These are phyloP conservation scores for Coenonympha glycerion DNA, from an alignment of 2,888 invertebrate genomes.

Conservation along the genomic window DNA sequence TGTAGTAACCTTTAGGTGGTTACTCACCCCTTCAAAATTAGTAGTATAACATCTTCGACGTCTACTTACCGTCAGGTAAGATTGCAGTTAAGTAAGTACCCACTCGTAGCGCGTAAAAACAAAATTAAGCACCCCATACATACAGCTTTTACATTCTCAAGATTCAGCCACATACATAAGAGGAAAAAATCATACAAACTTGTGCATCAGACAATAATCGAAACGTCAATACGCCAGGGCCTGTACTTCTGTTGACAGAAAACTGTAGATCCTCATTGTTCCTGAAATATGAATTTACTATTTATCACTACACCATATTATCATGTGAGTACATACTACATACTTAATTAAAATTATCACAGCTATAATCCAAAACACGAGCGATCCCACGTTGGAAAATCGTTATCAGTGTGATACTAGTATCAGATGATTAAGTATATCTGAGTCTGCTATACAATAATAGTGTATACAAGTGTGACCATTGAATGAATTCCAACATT, in stretches of 20 bases:
- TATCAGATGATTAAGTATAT: constrained; percentile 23
- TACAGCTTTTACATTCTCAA: no score
- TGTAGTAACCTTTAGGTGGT: no score
- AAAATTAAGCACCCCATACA: no score
- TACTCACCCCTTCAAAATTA: no score
- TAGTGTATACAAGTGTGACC: no score
- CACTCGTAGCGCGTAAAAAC: no score
- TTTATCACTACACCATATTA: background rate
- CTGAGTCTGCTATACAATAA: background rate
- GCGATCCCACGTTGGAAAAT: constrained; percentile 16
- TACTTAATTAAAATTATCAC: background rate
- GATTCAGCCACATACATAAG: no score
- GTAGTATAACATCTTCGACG: no score
- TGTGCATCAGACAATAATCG: constrained; percentile 56
- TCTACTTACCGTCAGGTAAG: no score
- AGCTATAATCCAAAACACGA: background rate
- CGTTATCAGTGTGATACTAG: constrained; percentile 25
- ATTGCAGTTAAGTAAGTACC: no score
- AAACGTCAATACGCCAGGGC: constrained; percentile 67
- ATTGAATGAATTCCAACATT: no score
- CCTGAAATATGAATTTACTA: constrained; percentile 34
- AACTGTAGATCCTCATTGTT: constrained; percentile 32
- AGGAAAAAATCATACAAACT: constrained; percentile 54
- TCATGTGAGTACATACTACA: background rate
- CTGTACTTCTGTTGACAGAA: constrained; percentile 63